A percentile compares a stretch with the other conserved stretches of the same genome.
phyloP scores from a whole-genome alignment of 2,888 invertebrate genomes.

The Trachelus tabidus region DNA sequence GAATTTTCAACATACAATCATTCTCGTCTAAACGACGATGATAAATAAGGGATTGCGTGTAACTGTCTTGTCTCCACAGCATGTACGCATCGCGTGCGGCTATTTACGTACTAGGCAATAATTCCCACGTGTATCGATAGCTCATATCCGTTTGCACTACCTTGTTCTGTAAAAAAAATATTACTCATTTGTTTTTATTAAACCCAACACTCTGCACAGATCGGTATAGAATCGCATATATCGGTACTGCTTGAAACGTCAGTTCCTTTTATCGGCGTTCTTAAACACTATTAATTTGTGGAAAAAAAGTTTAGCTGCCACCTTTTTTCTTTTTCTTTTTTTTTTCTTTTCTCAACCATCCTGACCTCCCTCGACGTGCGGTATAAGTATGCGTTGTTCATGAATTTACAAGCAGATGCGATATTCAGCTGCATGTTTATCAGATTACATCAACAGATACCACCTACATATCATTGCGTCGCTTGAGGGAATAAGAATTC shows the following conservation, averaged over 20 bases:
- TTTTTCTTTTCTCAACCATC: background rate
- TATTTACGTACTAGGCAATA: background rate
- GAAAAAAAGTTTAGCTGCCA: background rate
- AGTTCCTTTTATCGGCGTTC: background rate
- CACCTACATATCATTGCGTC: constrained; percentile 49
- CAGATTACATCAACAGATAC: background rate
- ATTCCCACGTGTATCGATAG: background rate
- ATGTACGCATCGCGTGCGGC: background rate
- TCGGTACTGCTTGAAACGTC: background rate
- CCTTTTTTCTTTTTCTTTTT: no score
- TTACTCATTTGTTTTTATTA: background rate
- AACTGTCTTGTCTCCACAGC: background rate
- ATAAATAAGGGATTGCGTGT: background rate
- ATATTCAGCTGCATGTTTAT: background rate
- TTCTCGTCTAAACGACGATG: background rate
- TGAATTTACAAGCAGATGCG: background rate
- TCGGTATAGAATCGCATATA: background rate
- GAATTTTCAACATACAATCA: background rate
- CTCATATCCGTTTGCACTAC: background rate
- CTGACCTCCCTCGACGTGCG: background rate
- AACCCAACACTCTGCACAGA: background rate
- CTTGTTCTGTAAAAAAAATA: background rate
- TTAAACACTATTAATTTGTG: background rate
- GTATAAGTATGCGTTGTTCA: background rate
- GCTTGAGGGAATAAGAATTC: constrained; percentile 28